Evolutionary conservation across 2,797 vertebrate genomes (phyloP), one percentile per base, ranked within the genome.

Genomic region (Sternarchorhynchus goeldii): DNA sequence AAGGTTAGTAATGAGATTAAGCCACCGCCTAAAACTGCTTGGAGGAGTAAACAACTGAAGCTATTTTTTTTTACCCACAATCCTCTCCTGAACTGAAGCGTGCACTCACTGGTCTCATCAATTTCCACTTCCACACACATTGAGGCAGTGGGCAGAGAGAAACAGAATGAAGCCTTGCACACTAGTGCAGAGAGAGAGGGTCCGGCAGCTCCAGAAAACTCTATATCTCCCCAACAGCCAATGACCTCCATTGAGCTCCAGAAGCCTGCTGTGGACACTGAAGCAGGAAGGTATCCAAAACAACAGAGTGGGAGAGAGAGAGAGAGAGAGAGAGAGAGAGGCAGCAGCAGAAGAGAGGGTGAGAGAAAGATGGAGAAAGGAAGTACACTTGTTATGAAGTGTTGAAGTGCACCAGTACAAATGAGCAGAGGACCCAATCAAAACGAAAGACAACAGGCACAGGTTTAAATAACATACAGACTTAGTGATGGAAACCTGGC

Each of bases 241-340:
- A 77, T 81, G 79, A 83, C 83, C 83, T 77, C 81, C 73, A 85
- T 79, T 81, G 63, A 64, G 69, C 67, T 12, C 12, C 56, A 79
- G 32, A 65, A 70, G 65, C 76, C 59, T 77, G 75, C 68, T 36
- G 57, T 34, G 58, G 41, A 58, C 21, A 79, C 58, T 7, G 62
- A 7, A 3, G 50, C 32, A 57, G 74, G 56, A 69, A 25, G 10
- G 56, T 36, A 41, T 75, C 21, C 21, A 69, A 69, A 80, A 74
- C 60, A 79, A 58, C 45, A 50, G 1, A 50, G 45, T 16, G 12
- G 8, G 10, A 14, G 45, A 41, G 39, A 41, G 39, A 41, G 39
- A 5, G 6, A 41, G 53, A 67, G 71, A 45, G 53, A 14, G 0
- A 36, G 39, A 56, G 0, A 2, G 16, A 73, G 18, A 66, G 29